A percentile compares a stretch with the other conserved stretches of the same genome.
Evolutionary conservation across 2,888 invertebrate genomes (phyloP).

Genomic region (Phasia obesa): DNA sequence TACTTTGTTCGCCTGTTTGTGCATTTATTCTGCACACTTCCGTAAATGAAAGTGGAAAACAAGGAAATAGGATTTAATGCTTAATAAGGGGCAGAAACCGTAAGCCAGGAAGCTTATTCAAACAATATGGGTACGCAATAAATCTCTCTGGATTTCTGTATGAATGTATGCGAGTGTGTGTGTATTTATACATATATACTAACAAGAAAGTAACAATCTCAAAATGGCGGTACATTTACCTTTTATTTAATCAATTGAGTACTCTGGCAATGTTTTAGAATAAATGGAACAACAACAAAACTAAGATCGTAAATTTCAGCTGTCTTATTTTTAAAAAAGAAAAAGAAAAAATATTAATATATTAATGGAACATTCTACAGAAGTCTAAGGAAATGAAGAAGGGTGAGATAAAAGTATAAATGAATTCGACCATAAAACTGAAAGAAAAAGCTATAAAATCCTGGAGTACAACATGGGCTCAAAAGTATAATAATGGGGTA

Average conservation of each 20-base stretch:
- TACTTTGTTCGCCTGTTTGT: conserved; percentile 6
- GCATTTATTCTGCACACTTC: conserved; percentile 33
- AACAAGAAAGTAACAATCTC: conserved; percentile 50
- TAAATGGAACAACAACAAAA: conserved; percentile 40
- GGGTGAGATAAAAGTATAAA: conserved; percentile 49
- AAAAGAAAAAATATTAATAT: conserved; percentile 72
- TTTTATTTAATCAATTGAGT: background rate
- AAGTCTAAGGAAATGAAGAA: conserved; percentile 15
- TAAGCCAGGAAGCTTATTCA: conserved; percentile 52
- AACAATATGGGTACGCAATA: conserved; percentile 57
- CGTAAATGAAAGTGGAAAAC: conserved; percentile 58
- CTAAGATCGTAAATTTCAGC: conserved; percentile 63
- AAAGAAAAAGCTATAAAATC: conserved; percentile 57
- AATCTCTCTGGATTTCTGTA: conserved; percentile 5
- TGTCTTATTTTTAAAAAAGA: conserved; percentile 35
- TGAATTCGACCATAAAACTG: conserved; percentile 61
- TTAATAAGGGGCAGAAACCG: conserved; percentile 51
- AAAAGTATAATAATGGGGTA: conserved; percentile 50
- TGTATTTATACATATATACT: conserved; percentile 14
- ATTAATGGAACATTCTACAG: conserved; percentile 75
- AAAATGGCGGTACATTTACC: conserved; percentile 48
- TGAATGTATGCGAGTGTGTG: background rate
- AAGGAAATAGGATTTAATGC: conserved; percentile 61
- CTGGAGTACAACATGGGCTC: conserved; percentile 72
- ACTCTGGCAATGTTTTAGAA: background rate